A percentile compares a stretch with the other conserved stretches of the same genome.
These are phyloP conservation scores for Pseudeuparius sepicola DNA, from an alignment of 2,888 invertebrate genomes.

Conservation along the genomic window DNA sequence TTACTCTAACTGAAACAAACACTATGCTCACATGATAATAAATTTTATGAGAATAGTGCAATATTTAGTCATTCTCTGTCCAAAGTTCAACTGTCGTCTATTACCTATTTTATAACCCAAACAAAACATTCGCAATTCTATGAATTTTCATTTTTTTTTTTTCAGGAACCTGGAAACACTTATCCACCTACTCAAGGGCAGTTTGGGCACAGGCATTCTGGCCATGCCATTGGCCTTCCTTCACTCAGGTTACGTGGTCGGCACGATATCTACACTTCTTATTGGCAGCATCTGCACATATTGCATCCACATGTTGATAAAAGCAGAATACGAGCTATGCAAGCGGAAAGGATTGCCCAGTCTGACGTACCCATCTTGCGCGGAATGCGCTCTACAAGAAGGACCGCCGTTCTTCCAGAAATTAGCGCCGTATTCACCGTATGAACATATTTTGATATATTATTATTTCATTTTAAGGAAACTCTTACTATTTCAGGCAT, in stretches of 20 bases:
- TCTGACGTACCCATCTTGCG: slow-evolving; percentile 72
- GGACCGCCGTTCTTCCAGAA: slow-evolving; percentile 60
- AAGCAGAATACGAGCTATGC: slow-evolving; percentile 55
- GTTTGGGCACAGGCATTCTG: slow-evolving; percentile 83
- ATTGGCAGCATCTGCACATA: slow-evolving; percentile 88
- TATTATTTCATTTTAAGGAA: slow-evolving; percentile 8
- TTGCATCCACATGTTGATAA: slow-evolving; percentile 83
- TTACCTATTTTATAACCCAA: too few species aligned
- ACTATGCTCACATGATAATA: too few species aligned
- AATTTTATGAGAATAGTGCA: too few species aligned
- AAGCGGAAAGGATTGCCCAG: slow-evolving; percentile 43
- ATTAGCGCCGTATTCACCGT: slow-evolving; percentile 58
- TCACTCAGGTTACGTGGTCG: slow-evolving; percentile 73
- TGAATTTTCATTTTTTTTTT: too few species aligned
- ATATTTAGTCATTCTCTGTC: too few species aligned
- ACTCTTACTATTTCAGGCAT: slow-evolving; percentile 54
- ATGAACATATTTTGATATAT: slow-evolving; percentile 32
- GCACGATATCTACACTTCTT: slow-evolving; percentile 66
- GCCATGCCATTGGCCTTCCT: slow-evolving; percentile 84
- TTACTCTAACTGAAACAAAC: too few species aligned
- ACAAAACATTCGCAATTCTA: too few species aligned
- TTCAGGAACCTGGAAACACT: slow-evolving; percentile 68
- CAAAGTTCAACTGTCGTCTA: too few species aligned
- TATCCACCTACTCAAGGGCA: slow-evolving; percentile 79
- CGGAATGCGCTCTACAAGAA: slow-evolving; percentile 65